A percentile compares a stretch with the other conserved stretches of the same genome.
Conservation (phyloP, 2,797 vertebrate genomes). For the Amblyraja radiata region DNA sequence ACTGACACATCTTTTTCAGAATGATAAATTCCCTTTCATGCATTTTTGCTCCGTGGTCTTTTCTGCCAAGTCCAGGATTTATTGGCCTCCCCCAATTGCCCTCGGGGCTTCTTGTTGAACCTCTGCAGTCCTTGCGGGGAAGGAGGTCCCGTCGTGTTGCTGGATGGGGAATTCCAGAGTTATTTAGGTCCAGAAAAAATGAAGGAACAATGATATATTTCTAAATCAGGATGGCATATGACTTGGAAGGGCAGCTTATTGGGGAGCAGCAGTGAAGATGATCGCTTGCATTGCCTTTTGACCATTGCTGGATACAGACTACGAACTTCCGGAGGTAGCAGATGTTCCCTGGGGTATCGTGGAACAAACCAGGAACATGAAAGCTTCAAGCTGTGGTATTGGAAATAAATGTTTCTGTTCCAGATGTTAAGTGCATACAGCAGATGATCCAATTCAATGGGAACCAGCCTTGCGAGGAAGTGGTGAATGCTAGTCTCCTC, state of each 20-base stretch:
- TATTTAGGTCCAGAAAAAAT: too few relatives aligned
- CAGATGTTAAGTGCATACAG: neutral
- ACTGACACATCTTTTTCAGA: neutral
- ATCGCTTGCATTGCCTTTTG: neutral
- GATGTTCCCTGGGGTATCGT: neutral
- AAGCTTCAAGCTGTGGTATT: neutral
- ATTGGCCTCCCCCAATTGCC: too few relatives aligned
- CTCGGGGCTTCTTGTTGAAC: too few relatives aligned
- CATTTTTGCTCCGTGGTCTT: too few relatives aligned
- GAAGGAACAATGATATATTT: too few relatives aligned
- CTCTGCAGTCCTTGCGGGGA: too few relatives aligned
- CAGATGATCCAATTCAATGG: neutral
- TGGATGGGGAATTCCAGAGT: too few relatives aligned
- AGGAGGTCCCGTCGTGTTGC: too few relatives aligned
- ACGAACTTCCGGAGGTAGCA: neutral
- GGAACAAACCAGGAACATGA: neutral
- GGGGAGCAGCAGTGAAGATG: neutral
- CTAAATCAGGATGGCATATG: too few relatives aligned
- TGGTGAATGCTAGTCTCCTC: neutral
- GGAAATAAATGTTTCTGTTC: neutral
- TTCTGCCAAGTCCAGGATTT: too few relatives aligned
- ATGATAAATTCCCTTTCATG: too few relatives aligned
- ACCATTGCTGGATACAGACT: neutral
- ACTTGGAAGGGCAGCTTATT: too few relatives aligned
- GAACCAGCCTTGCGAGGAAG: neutral